phyloP scores from a whole-genome alignment of 2,113 vertebrate genomes.

The Mesembrinibis cayennensis region DNA sequence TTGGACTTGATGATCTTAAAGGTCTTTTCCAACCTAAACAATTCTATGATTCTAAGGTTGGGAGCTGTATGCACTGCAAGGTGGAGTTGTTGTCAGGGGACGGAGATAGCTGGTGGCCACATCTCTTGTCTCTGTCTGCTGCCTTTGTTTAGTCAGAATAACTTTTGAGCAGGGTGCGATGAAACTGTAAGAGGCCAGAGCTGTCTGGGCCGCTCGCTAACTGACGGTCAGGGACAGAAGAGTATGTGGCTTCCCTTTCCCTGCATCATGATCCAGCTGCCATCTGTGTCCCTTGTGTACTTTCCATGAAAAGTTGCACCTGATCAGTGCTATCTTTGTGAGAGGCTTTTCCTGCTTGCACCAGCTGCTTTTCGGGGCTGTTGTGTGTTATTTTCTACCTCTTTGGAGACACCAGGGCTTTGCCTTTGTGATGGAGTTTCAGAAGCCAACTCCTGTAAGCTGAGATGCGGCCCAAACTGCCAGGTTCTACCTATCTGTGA shows the following conservation, averaged over 20 bases:
- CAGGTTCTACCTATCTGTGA: not conserved
- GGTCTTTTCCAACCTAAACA: no score
- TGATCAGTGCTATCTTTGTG: not conserved
- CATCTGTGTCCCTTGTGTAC: not conserved
- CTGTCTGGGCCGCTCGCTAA: not conserved
- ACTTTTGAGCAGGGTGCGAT: not conserved
- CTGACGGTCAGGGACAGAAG: not conserved
- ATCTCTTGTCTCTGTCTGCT: not conserved
- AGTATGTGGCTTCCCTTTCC: not conserved
- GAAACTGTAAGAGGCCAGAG: not conserved
- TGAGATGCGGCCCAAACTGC: not conserved
- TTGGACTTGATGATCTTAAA: no score
- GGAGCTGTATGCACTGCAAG: not conserved
- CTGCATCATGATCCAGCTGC: not conserved
- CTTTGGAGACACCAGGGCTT: not conserved
- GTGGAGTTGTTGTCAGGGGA: not conserved
- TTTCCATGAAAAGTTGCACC: not conserved
- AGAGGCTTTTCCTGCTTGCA: not conserved
- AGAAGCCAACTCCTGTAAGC: not conserved
- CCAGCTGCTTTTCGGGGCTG: not conserved
- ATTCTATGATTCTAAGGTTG: not conserved
- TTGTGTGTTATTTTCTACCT: not conserved
- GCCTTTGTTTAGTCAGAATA: not conserved
- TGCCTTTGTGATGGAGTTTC: not conserved
- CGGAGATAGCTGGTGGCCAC: not conserved